Conservation (phyloP, 2,113 vertebrate species). For the Silurus asotus region DNA sequence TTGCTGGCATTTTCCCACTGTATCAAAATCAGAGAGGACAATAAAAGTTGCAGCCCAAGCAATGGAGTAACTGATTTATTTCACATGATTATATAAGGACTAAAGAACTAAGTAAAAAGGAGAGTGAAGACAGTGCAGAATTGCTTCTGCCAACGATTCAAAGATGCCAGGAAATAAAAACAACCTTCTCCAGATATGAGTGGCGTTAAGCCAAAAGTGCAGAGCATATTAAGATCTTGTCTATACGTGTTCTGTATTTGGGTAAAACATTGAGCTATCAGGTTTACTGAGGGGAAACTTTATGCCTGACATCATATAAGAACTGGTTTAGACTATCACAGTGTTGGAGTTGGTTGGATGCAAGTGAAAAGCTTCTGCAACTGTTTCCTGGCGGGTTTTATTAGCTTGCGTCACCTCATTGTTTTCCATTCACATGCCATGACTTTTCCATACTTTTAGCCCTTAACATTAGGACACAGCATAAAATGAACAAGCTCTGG, state of each 20-base stretch:
- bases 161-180: neutral
- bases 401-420: neutral
- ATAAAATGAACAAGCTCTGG: neutral
- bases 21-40: neutral
- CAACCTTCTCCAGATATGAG: neutral
- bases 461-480: neutral
- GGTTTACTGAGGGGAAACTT: neutral
- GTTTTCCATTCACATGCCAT: neutral
- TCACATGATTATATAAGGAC: neutral
- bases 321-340: neutral
- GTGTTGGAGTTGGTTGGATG: constrained; percentile 13
- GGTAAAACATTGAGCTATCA: constrained; percentile 5
- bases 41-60: neutral
- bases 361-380: neutral
- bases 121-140: neutral
- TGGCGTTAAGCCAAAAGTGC: neutral
- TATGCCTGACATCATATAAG: neutral
- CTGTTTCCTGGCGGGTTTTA: neutral
- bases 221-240: constrained; percentile 28
- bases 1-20: neutral
- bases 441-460: neutral
- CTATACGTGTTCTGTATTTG: constrained; percentile 24
- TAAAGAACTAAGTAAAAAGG: neutral
- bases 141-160: constrained; percentile 9
- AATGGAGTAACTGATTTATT: neutral